phyloP scores from a whole-genome alignment of 2,888 invertebrate genomes.

The Ephialtes manifestator region DNA sequence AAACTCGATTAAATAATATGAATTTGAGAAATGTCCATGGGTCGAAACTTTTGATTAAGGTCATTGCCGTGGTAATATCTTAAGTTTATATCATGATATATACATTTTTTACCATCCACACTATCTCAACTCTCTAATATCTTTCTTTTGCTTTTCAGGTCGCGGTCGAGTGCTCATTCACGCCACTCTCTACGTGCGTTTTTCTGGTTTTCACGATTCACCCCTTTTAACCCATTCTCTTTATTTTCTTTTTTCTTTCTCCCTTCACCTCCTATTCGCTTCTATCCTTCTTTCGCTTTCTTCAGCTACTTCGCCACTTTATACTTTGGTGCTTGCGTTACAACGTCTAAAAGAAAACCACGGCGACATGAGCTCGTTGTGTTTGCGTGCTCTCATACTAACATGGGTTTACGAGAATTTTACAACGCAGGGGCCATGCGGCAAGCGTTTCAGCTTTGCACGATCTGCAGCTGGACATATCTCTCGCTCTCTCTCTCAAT shows the following conservation, averaged over 20 bases:
- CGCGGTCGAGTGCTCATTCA: constrained; percentile 15
- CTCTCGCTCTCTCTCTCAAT: neutral
- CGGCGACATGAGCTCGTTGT: constrained; percentile 38
- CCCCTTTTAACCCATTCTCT: constrained; percentile 40
- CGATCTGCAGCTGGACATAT: constrained; percentile 42
- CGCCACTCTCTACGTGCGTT: constrained; percentile 21
- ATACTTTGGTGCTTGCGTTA: constrained; percentile 62
- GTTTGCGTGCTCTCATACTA: constrained; percentile 24
- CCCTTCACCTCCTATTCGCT: constrained; percentile 1
- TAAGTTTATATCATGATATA: neutral
- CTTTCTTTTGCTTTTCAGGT: constrained; percentile 2
- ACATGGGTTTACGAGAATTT: constrained; percentile 62
- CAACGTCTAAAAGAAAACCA: constrained; percentile 43
- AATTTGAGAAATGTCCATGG: too few relatives aligned
- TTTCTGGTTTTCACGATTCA: constrained; percentile 30
- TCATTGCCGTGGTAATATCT: neutral
- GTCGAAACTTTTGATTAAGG: too few relatives aligned
- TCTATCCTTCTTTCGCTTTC: constrained; percentile 57
- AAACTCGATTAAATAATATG: too few relatives aligned
- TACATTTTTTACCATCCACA: neutral
- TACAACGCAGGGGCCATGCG: constrained; percentile 45
- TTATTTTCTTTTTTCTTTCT: constrained; percentile 5
- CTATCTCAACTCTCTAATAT: neutral
- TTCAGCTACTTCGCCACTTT: constrained; percentile 56
- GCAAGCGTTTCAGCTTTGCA: constrained; percentile 37